Base-by-base conservation (phyloP, 2,113 vertebrate species). In the Bufo gargarizans region DNA sequence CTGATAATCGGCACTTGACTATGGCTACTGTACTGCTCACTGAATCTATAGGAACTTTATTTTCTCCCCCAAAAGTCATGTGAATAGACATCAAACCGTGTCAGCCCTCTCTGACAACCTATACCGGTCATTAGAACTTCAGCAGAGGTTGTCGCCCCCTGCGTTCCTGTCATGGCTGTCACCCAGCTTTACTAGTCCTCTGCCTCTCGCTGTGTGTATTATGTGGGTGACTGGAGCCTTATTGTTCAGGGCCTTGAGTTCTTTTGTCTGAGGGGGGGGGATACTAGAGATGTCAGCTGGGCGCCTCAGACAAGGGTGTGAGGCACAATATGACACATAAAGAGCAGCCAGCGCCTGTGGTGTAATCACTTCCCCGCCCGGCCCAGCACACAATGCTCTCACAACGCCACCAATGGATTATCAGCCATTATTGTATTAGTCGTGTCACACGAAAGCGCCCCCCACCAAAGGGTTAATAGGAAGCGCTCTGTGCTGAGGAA, bases 381-480 rank as follows among this genome's bases (percentile, higher is more conserved):
- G 47, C 74, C 72, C 80, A 43, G 14, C 61, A 50, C 45, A 82
- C 81, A 83, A 83, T 69, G n/a, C 61, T 49, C 14, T 2, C 6
- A 59, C 56, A 17, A 43, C 22, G 1, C 14, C 11, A 11, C 55
- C 78, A 43, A 6, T 10, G 78, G 33, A 81, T 81, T 81, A 81
- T 1, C 58, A n/a, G 19, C 81, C 81, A 83, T 83, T 83, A 83
- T 61, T 50, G 17, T 50, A 69, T 59, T 43, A 49, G 77, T 33
- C 33, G 4, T 53, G n/a, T 10, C 67, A 16, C 77, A 58, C 13
- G 33, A 53, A 11, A 56, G 3, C 20, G n/a, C 14, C 8, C 33
- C 16, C 6, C 17, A 49, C 22, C 9, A 43, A 86, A 43, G 86
- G 65, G 86, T 87, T 87, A 87, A 87, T 67, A 45, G 77, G 77